These are phyloP conservation scores for Siniperca chuatsi DNA, from an alignment of 2,113 vertebrate species.

Conservation along the genomic window DNA sequence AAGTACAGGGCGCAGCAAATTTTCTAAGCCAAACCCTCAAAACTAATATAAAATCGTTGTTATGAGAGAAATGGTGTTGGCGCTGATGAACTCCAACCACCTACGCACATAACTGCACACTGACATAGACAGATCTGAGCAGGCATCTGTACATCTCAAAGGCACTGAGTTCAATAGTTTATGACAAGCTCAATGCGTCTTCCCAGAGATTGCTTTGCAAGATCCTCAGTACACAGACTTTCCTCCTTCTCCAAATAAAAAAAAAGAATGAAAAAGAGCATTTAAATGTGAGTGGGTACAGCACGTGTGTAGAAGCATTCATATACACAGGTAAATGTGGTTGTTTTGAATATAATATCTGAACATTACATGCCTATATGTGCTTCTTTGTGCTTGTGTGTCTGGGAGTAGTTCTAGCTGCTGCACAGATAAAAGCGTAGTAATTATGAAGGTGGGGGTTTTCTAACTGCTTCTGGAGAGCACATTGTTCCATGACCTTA, in stretches of 20 bases:
- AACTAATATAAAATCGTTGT: constrained; percentile 33
- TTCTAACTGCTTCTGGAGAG: constrained; percentile 62
- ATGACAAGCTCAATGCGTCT: constrained; percentile 48
- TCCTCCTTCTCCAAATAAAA: constrained; percentile 22
- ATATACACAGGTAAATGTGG: constrained; percentile 41
- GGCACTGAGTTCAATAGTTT: constrained; percentile 41
- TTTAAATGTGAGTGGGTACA: constrained; percentile 20
- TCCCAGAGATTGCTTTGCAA: constrained; percentile 27
- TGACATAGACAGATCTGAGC: constrained; percentile 47
- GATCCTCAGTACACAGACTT: constrained; percentile 26
- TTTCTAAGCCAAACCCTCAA: neutral
- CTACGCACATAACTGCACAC: constrained; percentile 25
- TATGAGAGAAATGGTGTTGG: constrained; percentile 25
- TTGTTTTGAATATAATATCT: constrained; percentile 36
- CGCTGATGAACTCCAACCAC: constrained; percentile 49
- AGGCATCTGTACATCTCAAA: constrained; percentile 49
- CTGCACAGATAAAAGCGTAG: constrained; percentile 59
- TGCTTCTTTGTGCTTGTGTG: constrained; percentile 9
- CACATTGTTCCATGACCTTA: constrained; percentile 68
- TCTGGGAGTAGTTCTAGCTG: constrained; percentile 29
- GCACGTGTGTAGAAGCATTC: constrained; percentile 20
- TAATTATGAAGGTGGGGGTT: constrained; percentile 66
- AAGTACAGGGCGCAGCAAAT: neutral
- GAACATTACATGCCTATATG: constrained; percentile 10
- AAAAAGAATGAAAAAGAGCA: constrained; percentile 13